Evolutionary conservation across 2,797 vertebrate genomes (phyloP).

Genomic region (Melanotaenia trifasciata): DNA sequence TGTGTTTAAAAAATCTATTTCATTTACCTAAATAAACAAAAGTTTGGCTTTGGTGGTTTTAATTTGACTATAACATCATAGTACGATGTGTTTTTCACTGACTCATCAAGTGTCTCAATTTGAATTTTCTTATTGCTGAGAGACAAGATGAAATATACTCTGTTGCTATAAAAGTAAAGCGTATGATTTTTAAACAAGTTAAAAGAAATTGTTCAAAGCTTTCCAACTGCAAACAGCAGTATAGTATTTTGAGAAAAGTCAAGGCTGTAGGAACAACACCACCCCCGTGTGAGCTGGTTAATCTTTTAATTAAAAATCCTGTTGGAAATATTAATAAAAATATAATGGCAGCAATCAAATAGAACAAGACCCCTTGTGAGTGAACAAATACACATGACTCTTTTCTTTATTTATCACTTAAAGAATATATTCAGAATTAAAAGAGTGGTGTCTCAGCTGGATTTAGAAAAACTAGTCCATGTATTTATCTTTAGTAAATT

Average conservation of each 20-base stretch:
- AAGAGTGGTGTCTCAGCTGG: too few relatives aligned
- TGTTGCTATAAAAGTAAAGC: slow-evolving; percentile 11
- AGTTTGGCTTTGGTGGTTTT: slow-evolving; percentile 6
- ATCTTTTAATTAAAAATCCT: slow-evolving; percentile 52
- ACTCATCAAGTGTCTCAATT: neutral
- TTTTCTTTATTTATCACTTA: neutral
- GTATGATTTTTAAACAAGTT: slow-evolving; percentile 8
- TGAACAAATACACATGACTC: slow-evolving; percentile 31
- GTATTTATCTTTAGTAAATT: neutral
- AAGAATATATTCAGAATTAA: neutral
- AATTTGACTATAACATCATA: neutral
- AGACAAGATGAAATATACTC: neutral
- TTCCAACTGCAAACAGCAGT: slow-evolving; percentile 28
- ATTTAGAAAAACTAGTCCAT: neutral
- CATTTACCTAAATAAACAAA: slow-evolving; percentile 25
- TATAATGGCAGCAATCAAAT: slow-evolving; percentile 26
- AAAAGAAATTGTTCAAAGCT: slow-evolving; percentile 8
- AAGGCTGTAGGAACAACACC: slow-evolving; percentile 67
- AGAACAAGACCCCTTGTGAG: neutral
- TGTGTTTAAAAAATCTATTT: slow-evolving; percentile 56
- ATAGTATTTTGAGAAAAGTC: slow-evolving; percentile 40
- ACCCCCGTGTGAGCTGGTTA: slow-evolving; percentile 29
- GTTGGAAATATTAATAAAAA: slow-evolving; percentile 23
- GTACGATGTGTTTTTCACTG: neutral
- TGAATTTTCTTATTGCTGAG: neutral